These are phyloP conservation scores for Eucidaris tribuloides DNA, from an alignment of 35 echinoderm and acorn worm genomes.

Conservation along the genomic window DNA sequence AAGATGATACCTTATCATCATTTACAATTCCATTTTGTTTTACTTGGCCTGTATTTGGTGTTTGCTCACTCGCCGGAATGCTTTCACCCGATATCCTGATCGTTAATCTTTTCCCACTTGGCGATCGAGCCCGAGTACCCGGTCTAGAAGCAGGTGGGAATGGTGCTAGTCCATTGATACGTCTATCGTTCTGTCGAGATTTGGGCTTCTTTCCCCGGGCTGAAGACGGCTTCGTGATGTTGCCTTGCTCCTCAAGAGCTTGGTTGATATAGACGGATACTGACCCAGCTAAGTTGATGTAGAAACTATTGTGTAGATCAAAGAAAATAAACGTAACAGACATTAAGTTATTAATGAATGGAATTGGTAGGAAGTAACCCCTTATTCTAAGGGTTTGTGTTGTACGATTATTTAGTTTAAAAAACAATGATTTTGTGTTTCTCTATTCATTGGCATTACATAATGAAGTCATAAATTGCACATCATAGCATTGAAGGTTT, in stretches of 20 bases:
- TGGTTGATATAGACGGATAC: constrained; percentile 98
- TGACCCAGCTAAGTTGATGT: constrained; percentile 79
- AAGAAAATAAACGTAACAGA: not conserved
- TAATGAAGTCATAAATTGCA: no score
- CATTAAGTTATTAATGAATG: no score
- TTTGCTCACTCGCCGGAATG: not conserved
- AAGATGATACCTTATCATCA: not conserved
- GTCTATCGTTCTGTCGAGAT: not conserved
- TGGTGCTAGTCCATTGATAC: not conserved
- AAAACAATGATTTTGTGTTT: no score
- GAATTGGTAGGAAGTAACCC: no score
- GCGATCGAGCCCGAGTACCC: not conserved
- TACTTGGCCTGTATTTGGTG: not conserved
- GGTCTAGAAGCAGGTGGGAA: not conserved
- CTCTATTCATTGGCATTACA: no score
- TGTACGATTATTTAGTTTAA: no score
- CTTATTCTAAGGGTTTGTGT: no score
- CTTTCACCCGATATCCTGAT: not conserved
- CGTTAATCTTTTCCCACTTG: not conserved
- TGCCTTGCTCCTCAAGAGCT: constrained; percentile 82
- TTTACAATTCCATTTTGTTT: not conserved
- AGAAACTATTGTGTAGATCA: constrained; percentile 57
- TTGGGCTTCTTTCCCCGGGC: not conserved
- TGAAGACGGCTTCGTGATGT: constrained; percentile 30
- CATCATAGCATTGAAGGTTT: no score